Base-by-base conservation (phyloP, 2,888 invertebrate species). In the Eupelmus urozonus region DNA sequence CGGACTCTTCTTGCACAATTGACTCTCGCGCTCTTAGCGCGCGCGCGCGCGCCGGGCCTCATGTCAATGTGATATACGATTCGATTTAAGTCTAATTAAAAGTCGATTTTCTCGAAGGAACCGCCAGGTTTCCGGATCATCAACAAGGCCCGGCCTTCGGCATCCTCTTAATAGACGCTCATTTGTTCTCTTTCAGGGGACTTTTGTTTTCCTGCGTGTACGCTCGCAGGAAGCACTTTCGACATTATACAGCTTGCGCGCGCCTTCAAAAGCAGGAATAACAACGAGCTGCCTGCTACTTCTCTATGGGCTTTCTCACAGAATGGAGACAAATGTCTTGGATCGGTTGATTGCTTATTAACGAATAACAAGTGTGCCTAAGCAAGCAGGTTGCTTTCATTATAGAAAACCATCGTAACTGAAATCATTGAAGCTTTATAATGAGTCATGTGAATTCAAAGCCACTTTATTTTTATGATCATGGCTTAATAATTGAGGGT, bases 21-120 rank as follows among this genome's bases (percentile, higher is more conserved):
- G 72, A 67, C 67, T 67, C 20, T 1, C n/a, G n/a, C n/a, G n/a
- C n/a, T n/a, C n/a, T n/a, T n/a, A n/a, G n/a, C n/a, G n/a, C n/a
- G n/a, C n/a, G n/a, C n/a, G n/a, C n/a, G n/a, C n/a, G n/a, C n/a
- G n/a, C n/a, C n/a, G 49, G n/a, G 29, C 1, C 51, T 20, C 60
- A 18, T 55, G 75, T 72, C 76, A 77, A 77, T 74, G 76, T 80
- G 49, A 74, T 73, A 16, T 69, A 74, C 69, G 57, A 55, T 73
- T 72, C 75, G 77, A 80, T 78, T 72, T 53, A 67, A 73, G 29
- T 18, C 74, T 60, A 77, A 80, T 80, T 80, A 80, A 77, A 80
- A 70, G 70, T 40, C 77, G 73, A 77, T 80, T 80, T 69, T 72
- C 55, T 71, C 62, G n/a, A 34, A 63, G 42, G 55, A 45, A 18